These are phyloP conservation scores for Drosophila dunni DNA, from an alignment of 1,140 invertebrate species.

Conservation along the genomic window DNA sequence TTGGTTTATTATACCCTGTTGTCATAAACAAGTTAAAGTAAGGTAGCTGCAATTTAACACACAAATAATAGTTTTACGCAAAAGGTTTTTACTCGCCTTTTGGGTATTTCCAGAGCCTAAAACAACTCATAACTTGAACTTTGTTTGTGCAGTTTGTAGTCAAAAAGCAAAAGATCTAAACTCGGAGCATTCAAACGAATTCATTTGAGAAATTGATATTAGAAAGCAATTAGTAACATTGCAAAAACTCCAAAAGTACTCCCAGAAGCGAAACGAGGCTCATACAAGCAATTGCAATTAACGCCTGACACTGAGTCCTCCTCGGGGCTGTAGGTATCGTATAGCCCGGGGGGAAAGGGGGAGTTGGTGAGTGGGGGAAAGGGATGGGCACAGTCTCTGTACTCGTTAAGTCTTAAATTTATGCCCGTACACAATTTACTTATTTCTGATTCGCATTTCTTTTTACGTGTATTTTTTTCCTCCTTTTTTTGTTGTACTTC, in stretches of 20 bases:
- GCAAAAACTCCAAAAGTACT: slow-evolving; percentile 7
- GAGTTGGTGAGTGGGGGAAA: neutral
- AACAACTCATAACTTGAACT: slow-evolving; percentile 6
- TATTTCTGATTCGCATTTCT: slow-evolving; percentile 52
- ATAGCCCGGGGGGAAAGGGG: neutral
- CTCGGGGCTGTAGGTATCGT: slow-evolving; percentile 1
- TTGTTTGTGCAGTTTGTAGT: slow-evolving; percentile 41
- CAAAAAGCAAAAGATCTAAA: slow-evolving; percentile 46
- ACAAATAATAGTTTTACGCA: neutral
- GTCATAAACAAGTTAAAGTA: neutral
- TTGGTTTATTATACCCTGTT: slow-evolving; percentile 31
- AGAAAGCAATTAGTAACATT: slow-evolving; percentile 68
- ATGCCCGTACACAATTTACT: slow-evolving; percentile 56
- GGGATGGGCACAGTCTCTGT: slow-evolving; percentile 11
- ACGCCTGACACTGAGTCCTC: slow-evolving; percentile 32
- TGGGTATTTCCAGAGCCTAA: neutral
- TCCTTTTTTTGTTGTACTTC: slow-evolving; percentile 32
- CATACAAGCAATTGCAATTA: slow-evolving; percentile 56
- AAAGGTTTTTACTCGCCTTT: no score
- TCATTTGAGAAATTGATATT: slow-evolving; percentile 76
- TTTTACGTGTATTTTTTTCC: slow-evolving; percentile 32
- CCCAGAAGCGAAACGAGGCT: slow-evolving; percentile 17
- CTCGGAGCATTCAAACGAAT: slow-evolving; percentile 60
- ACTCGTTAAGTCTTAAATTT: slow-evolving; percentile 76
- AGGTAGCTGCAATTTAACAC: neutral